Evolutionary conservation across 2,888 invertebrate genomes (phyloP), one percentile per base, ranked within the genome.

Genomic region (Meghimatium bilineatum): DNA sequence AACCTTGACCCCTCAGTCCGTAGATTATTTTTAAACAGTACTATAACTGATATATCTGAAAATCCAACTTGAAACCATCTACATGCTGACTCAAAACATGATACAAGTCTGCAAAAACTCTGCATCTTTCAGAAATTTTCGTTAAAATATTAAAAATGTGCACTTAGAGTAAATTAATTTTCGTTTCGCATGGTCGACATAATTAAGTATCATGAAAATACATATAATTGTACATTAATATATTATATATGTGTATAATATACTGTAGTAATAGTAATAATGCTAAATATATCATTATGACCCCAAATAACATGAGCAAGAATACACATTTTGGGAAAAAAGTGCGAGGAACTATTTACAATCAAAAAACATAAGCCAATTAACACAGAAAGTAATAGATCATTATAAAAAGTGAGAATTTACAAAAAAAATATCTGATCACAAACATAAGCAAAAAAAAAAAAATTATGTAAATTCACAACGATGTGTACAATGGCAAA

Each of bases 261-360:
- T 44, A 63, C 44, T 78, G 67, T 78, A 66, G 66, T 67, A 78
- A 38, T 66, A 63, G 49, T 63, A 66, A 17, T 67, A 49, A 38
- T 44, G 20, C 38, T 44, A 78, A 32, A 67, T 26, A n/a, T 44
- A 44, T 44, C n/a, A 20, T 66, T 34, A 66, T 36, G 44, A 66
- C 78, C 78, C 67, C 66, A 66, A 67, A 44, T 44, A 44, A 78
- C 66, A 78, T 44, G 44, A 78, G 78, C 44, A 38, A 44, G 38
- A 44, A 8, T 44, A 38, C n/a, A 63, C 60, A 67, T n/a, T 38
- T 29, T 44, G 29, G 34, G 17, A n/a, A n/a, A 66, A 49, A 67
- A 17, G 20, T 56, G 38, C 3, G 5, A 20, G 2, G 1, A 66
- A 49, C 23, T 78, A 56, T 66, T 23, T 38, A 77, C 77, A 63